Conservation (phyloP, 2,797 vertebrate genomes). For the Numenius phaeopus region DNA sequence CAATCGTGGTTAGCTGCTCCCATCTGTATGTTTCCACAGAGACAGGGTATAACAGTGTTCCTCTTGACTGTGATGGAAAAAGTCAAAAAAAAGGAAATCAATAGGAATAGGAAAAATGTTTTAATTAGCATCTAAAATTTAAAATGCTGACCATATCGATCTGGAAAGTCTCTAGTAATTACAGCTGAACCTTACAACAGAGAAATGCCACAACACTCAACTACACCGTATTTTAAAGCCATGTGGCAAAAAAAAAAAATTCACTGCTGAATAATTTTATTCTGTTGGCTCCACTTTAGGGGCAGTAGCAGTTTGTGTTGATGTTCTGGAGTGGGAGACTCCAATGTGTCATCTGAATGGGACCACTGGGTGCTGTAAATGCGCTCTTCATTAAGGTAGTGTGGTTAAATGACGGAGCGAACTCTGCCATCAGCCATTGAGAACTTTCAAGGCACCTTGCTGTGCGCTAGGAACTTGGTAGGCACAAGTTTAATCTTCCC, state of each 20-base stretch:
- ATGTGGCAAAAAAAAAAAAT: not conserved
- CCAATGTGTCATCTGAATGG: not conserved
- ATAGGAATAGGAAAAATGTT: not conserved
- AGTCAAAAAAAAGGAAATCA: not conserved
- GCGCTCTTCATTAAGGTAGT: not conserved
- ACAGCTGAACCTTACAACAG: not conserved
- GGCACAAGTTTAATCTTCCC: not conserved
- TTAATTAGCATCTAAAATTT: conserved; percentile 22
- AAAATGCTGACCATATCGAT: not conserved
- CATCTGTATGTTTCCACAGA: not conserved
- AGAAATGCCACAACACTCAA: not conserved
- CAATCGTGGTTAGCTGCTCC: not conserved
- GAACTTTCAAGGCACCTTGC: not conserved
- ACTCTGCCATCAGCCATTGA: not conserved
- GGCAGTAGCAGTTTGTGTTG: not conserved
- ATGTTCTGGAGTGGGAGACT: not conserved
- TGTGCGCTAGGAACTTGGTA: not conserved
- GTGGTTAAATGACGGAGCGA: not conserved
- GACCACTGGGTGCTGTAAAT: not conserved
- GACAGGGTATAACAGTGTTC: not conserved
- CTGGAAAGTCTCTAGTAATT: not conserved
- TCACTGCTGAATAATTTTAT: not conserved
- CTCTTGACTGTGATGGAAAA: not conserved
- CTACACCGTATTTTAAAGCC: not conserved
- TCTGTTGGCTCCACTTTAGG: not conserved